Base-by-base conservation (phyloP, 2,113 vertebrate species). In the Danionella cerebrum region DNA sequence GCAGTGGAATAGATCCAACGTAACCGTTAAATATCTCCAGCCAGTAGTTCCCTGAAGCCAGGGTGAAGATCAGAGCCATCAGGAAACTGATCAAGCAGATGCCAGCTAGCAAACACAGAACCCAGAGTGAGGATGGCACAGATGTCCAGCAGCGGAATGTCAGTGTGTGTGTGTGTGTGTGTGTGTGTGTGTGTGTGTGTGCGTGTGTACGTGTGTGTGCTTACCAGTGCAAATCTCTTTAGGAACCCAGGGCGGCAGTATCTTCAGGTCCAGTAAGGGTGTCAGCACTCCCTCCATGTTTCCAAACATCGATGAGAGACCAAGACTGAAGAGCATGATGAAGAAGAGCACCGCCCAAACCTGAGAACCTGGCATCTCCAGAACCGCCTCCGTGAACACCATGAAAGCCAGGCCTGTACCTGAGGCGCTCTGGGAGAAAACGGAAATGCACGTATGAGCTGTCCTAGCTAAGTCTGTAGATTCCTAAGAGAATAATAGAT, bases 221-320 rank as follows among this genome's bases (percentile, higher is more conserved):
- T 18, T 86, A 98, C 95, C 95, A 58, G 92, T 90, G 51, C 90
- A 0, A 19, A 82, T 31, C 72, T 92, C 89, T 71, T 88, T 93
- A 1, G 92, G 89, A 29, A 90, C 12, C 33, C 84, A 84, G 47
- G 72, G 69, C n/a, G 88, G 81, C 65, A 90, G 1, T 62, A 91
- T 1, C 5, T 39, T 78, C 57, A 92, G 71, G 33, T 98, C 94
- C 2, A 79, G 73, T 14, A 96, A 76, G 0, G 94, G 90, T 0
- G 89, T 88, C 44, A 95, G 84, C 66, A 97, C 72, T 0, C 92
- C 83, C n/a, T 96, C 92, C 4, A 94, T 72, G 65, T 90, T 91
- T 35, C 96, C 94, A 41, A 97, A 95, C 94, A 96, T 95, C 1
- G 95, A 93, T 13, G 94, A 93, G 35, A 97, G 85, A 5, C 94